Evolutionary conservation across 2,797 vertebrate genomes (phyloP).

Genomic region (Takifugu rubripes): DNA sequence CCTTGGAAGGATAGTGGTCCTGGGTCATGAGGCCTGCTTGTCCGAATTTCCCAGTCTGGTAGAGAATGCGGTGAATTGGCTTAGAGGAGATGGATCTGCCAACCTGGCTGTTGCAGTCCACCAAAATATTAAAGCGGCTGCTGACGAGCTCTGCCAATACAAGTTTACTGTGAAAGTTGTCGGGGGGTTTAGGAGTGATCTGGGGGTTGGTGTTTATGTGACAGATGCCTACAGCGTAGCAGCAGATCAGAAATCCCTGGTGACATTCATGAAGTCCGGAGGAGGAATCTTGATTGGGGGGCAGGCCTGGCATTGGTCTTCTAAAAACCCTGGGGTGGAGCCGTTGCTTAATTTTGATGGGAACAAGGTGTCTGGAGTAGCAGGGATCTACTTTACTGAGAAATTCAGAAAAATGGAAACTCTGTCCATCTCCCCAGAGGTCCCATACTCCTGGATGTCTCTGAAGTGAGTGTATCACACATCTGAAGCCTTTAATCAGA

Average conservation of each 20-base stretch:
- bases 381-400: slow-evolving; percentile 80
- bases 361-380: slow-evolving; percentile 77
- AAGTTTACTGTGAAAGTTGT: slow-evolving; percentile 46
- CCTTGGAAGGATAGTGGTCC: slow-evolving; percentile 75
- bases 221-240: slow-evolving; percentile 67
- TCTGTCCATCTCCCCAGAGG: slow-evolving; percentile 67
- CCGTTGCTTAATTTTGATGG: slow-evolving; percentile 65
- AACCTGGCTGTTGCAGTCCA: slow-evolving; percentile 59
- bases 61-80: slow-evolving; percentile 79
- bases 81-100: slow-evolving; percentile 55
- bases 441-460: slow-evolving; percentile 75
- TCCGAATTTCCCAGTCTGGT: slow-evolving; percentile 64
- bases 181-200: slow-evolving; percentile 21
- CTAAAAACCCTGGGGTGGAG: slow-evolving; percentile 48
- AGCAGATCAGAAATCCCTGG: slow-evolving; percentile 50
- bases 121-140: slow-evolving; percentile 29
- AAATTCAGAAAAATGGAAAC: slow-evolving; percentile 21
- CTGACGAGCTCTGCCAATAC: slow-evolving; percentile 48
- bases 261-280: slow-evolving; percentile 79
- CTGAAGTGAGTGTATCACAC: slow-evolving; percentile 63
- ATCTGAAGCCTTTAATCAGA: not conserved
- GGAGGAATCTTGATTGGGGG: slow-evolving; percentile 85
- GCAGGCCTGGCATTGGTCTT: slow-evolving; percentile 84
- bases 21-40: slow-evolving; percentile 78
- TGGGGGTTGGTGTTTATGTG: slow-evolving; percentile 72